These are phyloP conservation scores for Anoplopoma fimbria DNA, from an alignment of 2,113 vertebrate species.

Conservation along the genomic window DNA sequence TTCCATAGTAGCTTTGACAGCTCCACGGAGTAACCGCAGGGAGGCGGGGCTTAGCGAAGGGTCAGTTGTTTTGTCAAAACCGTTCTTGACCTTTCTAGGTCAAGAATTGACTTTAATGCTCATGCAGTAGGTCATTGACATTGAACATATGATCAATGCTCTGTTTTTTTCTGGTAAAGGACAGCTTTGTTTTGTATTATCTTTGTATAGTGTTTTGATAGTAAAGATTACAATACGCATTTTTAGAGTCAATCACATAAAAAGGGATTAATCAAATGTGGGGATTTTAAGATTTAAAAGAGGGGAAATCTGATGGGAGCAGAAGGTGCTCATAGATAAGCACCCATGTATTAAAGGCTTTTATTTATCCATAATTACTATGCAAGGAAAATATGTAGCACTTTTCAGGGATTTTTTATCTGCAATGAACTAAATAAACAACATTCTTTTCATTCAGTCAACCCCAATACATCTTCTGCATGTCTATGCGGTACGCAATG, in stretches of 20 bases:
- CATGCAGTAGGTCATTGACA: too few relatives aligned
- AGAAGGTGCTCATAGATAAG: slow-evolving; percentile 16
- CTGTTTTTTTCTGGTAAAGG: neutral
- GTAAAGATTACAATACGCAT: slow-evolving; percentile 4
- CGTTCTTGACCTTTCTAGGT: neutral
- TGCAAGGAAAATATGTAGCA: neutral
- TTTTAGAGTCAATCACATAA: neutral
- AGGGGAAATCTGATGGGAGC: neutral
- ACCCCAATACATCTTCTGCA: neutral
- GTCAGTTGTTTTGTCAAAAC: neutral
- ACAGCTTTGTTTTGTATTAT: neutral
- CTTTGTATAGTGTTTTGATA: neutral
- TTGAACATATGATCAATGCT: too few relatives aligned
- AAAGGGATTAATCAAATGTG: slow-evolving; percentile 1
- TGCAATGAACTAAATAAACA: neutral
- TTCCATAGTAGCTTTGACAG: too few relatives aligned
- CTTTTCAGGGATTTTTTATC: neutral
- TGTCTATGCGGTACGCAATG: neutral
- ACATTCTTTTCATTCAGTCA: neutral
- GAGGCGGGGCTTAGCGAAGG: too few relatives aligned
- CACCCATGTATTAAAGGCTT: neutral
- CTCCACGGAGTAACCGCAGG: too few relatives aligned
- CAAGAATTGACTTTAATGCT: too few relatives aligned
- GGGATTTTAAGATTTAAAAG: slow-evolving; percentile 4
- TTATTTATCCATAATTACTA: neutral